Evolutionary conservation across 2,888 invertebrate genomes (phyloP), one percentile per base, ranked within the genome.

Genomic region (Hermaeophaga mercurialis): DNA sequence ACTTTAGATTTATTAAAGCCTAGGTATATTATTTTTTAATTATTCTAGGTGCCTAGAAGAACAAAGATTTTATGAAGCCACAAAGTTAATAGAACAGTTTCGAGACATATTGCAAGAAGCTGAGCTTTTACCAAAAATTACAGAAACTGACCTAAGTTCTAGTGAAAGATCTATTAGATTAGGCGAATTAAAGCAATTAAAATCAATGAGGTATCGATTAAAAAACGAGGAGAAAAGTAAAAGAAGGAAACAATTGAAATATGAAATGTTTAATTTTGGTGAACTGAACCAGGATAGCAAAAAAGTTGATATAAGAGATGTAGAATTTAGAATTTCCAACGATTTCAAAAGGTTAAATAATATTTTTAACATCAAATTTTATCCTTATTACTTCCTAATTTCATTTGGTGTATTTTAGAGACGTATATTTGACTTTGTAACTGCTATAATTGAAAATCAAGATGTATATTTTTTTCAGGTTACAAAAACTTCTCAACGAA

Each of bases 21-120:
- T 24, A 26, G 14, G n/a, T 39, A 5, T 5, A 8, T 18, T 4
- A 39, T 19, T n/a, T 18, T 22, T 22, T 5, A 22, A 17, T 38
- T 4, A 4, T 38, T 38, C 3, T 24, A 52, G 52, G 54, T 96
- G 96, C 0, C 81, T 99, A 5, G 98, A 99, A 77, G 98, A 99
- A 74, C 97, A 99, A 76, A 80, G 99, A 15, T 89, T 99, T 70
- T 99, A 97, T 72, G 99, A 99, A 78, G 90, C 96, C 70, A 93
- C 92, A 0, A 98, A 98, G 79, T 80, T 99, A 4, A 84, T 95
- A 26, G 84, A 88, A 17, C 99, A 99, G 77, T 91, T 96, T 69
- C 85, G 90, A 71, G 88, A 89, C 52, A 82, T 96, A 56, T 80
- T 96, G 9, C 86, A 86, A 80, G 90, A 76, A 8, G 76, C 75